These are phyloP conservation scores for Eulacestoma nigropectus DNA, from an alignment of 2,113 vertebrate species.

Conservation along the genomic window DNA sequence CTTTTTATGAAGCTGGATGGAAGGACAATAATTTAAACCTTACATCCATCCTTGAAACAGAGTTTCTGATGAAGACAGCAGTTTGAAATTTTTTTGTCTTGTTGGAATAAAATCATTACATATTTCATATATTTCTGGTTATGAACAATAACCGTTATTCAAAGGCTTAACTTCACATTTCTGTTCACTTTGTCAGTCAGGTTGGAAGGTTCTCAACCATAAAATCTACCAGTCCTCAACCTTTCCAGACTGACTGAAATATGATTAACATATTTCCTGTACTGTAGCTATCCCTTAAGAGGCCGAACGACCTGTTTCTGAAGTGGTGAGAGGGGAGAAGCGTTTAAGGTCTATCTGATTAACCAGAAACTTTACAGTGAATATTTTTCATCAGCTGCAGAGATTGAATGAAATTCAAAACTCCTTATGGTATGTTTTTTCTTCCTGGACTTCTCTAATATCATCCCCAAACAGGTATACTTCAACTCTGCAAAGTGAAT, in stretches of 20 bases:
- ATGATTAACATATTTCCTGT: not conserved
- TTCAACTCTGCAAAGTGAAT: not conserved
- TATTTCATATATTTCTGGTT: not conserved
- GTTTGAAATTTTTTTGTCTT: not conserved
- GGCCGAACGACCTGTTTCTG: not conserved
- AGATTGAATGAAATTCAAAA: not conserved
- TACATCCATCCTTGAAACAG: not conserved
- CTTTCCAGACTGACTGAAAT: not conserved
- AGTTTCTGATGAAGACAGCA: not conserved
- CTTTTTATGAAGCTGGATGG: not conserved
- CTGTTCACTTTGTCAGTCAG: not conserved
- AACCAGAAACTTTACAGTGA: not conserved
- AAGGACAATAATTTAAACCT: not conserved
- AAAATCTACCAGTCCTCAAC: not conserved
- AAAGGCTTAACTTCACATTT: not conserved
- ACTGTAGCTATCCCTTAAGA: not conserved
- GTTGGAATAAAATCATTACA: not conserved
- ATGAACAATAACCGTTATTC: not conserved
- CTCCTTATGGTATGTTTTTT: not conserved
- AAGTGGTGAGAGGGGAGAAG: not conserved
- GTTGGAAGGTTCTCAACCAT: not conserved
- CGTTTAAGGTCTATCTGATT: not conserved
- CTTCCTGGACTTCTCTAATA: not conserved
- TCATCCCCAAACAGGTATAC: not conserved
- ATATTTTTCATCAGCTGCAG: not conserved